Conservation (phyloP, 2,113 vertebrate species). For the Caracal caracal region DNA sequence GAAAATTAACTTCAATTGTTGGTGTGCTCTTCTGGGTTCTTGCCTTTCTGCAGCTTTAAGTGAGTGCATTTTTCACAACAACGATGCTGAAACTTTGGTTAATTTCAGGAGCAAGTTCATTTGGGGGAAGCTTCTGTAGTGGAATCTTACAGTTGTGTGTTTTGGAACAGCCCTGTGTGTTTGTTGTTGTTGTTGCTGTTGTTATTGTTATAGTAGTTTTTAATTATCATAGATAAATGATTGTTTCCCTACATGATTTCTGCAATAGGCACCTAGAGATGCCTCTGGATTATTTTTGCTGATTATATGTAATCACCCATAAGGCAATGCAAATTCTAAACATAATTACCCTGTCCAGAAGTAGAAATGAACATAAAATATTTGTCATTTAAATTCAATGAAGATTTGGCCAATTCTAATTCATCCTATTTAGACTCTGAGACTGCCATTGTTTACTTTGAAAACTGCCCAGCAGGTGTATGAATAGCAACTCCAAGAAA, state of each 20-base stretch:
- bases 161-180: background rate
- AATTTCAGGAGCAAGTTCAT: background rate
- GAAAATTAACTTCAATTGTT: slow-evolving; percentile 39
- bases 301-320: background rate
- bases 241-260: background rate
- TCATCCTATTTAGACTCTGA: background rate
- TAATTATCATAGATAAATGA: background rate
- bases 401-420: background rate
- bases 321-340: background rate
- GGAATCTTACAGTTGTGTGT: background rate
- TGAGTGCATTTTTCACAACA: background rate
- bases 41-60: background rate
- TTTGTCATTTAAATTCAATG: background rate
- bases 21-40: background rate
- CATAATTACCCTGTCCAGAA: background rate
- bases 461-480: slow-evolving; percentile 51
- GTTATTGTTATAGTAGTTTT: background rate
- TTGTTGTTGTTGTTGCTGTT: background rate
- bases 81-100: background rate
- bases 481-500: background rate
- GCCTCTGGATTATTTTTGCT: background rate
- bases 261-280: background rate
- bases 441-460: background rate
- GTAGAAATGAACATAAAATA: background rate
- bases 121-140: background rate